phyloP scores from a whole-genome alignment of 2,113 vertebrate genomes.

The Argyrosomus japonicus region DNA sequence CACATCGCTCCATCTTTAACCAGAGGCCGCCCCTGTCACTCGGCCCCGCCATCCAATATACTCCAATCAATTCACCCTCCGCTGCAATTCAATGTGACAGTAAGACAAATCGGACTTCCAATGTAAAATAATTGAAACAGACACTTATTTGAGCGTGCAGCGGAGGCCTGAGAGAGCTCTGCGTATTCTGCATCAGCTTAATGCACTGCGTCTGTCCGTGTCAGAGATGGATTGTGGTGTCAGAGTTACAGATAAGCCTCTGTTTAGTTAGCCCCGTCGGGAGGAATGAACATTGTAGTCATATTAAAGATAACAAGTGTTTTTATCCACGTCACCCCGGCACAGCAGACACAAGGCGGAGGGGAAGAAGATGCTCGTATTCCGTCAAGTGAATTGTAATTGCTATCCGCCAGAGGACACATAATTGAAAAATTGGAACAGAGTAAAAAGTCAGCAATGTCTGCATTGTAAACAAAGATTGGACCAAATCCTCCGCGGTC shows the following conservation, averaged over 20 bases:
- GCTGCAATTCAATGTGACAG: constrained; percentile 71
- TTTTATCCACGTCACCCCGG: constrained; percentile 53
- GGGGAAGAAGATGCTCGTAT: constrained; percentile 35
- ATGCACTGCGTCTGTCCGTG: constrained; percentile 45
- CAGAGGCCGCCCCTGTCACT: constrained; percentile 49
- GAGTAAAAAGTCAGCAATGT: constrained; percentile 61
- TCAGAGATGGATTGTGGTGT: constrained; percentile 79
- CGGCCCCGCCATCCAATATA: constrained; percentile 55
- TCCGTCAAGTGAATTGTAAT: constrained; percentile 67
- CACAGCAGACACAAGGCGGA: not conserved
- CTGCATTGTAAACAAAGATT: constrained; percentile 66
- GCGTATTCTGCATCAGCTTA: constrained; percentile 48
- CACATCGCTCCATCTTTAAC: constrained; percentile 42
- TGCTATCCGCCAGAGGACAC: constrained; percentile 59
- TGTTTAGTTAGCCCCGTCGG: constrained; percentile 65
- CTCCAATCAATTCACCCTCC: constrained; percentile 70
- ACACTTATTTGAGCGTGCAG: constrained; percentile 67
- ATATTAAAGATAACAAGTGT: constrained; percentile 70
- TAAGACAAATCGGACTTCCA: constrained; percentile 73
- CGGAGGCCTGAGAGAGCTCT: constrained; percentile 12
- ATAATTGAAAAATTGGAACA: constrained; percentile 68
- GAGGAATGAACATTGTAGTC: constrained; percentile 63
- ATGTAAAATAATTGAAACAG: constrained; percentile 76
- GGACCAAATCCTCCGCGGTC: constrained; percentile 46
- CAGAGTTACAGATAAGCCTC: constrained; percentile 73